phyloP scores from a whole-genome alignment of 2,888 invertebrate genomes.

The Pogonocherus hispidulus region DNA sequence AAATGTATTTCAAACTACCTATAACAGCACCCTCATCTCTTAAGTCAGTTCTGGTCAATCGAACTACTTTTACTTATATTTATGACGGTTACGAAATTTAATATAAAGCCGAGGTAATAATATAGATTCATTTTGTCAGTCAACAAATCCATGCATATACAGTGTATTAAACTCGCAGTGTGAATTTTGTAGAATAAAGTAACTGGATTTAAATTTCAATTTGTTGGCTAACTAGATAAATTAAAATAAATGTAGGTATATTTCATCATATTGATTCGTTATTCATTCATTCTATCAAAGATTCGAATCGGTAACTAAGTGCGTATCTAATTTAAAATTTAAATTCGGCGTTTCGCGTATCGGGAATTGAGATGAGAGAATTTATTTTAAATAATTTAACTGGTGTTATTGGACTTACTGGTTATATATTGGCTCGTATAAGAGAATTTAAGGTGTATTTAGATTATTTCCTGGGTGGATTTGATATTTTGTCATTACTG shows the following conservation, averaged over 20 bases:
- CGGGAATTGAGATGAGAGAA: conserved; percentile 17
- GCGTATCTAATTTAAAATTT: conserved; percentile 26
- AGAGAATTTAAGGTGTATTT: not conserved
- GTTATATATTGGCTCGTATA: not conserved
- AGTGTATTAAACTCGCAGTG: too few relatives aligned
- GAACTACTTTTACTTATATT: too few relatives aligned
- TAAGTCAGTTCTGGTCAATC: too few relatives aligned
- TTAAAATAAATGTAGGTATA: conserved; percentile 6
- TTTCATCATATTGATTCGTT: conserved; percentile 15
- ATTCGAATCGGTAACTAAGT: conserved; percentile 20
- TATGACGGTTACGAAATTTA: too few relatives aligned
- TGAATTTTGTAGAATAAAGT: not conserved
- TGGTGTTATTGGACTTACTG: not conserved
- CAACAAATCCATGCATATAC: too few relatives aligned
- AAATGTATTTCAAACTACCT: too few relatives aligned
- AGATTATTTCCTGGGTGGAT: too few relatives aligned
- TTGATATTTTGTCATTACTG: too few relatives aligned
- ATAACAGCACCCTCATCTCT: too few relatives aligned
- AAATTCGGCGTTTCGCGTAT: conserved; percentile 15
- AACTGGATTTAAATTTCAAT: conserved; percentile 22
- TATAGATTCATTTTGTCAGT: too few relatives aligned
- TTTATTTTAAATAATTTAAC: conserved; percentile 18
- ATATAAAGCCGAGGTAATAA: too few relatives aligned
- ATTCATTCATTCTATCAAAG: conserved; percentile 19
- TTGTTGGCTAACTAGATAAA: conserved; percentile 10